Evolutionary conservation across 2,888 invertebrate species (phyloP).

Genomic region (Eledona agricola): DNA sequence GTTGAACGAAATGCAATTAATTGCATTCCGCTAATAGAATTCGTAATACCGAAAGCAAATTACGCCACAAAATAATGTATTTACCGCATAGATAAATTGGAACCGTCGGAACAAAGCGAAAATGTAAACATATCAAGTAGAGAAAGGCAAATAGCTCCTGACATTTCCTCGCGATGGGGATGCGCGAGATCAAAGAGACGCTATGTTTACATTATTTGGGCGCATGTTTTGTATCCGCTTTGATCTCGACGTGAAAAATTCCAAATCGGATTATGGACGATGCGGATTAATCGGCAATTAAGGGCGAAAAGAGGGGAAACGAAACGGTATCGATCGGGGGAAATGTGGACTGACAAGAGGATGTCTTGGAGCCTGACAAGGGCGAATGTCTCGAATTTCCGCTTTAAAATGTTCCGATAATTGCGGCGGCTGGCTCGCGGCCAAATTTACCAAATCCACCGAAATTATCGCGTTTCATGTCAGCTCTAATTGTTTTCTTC

Average conservation of each 20-base stretch:
- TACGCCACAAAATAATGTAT: constrained; percentile 12
- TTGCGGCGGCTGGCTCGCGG: too few species aligned
- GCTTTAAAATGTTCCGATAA: too few species aligned
- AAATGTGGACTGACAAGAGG: too few species aligned
- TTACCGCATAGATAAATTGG: constrained; percentile 28
- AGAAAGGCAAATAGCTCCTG: constrained; percentile 35
- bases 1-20: too few species aligned
- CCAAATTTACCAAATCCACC: too few species aligned
- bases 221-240: constrained; percentile 31
- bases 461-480: too few species aligned
- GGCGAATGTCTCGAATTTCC: too few species aligned
- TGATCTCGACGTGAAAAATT: constrained; percentile 31
- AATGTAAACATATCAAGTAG: constrained; percentile 35
- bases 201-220: constrained; percentile 37
- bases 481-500: constrained; percentile 13
- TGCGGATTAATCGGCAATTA: constrained; percentile 18
- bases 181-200: constrained; percentile 32
- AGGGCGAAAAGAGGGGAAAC: too few species aligned
- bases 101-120: constrained; percentile 33
- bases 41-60: constrained; percentile 4
- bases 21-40: too few species aligned
- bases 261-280: constrained; percentile 5
- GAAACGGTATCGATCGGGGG: too few species aligned
- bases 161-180: constrained; percentile 18
- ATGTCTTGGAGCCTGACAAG: too few species aligned